phyloP scores from a whole-genome alignment of 2,888 invertebrate species.

The Aricia artaxerxes region DNA sequence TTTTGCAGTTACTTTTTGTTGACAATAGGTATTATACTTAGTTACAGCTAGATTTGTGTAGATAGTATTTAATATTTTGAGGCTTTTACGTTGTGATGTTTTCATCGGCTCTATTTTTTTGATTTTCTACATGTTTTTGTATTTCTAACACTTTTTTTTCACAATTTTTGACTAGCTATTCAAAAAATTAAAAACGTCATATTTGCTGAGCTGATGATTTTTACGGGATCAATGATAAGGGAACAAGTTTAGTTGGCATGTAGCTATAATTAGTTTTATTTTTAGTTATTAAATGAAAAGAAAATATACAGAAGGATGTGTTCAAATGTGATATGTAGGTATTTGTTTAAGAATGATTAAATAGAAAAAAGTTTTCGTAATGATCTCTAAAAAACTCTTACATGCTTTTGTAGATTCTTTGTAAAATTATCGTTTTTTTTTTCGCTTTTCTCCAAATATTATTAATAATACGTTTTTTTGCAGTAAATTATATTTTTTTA shows the following conservation, averaged over 20 bases:
- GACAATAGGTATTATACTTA: not conserved
- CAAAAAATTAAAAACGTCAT: not conserved
- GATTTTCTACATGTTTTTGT: not conserved
- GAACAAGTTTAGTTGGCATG: slow-evolving; percentile 40
- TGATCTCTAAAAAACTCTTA: slow-evolving; percentile 79
- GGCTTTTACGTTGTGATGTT: slow-evolving; percentile 9
- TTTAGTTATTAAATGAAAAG: slow-evolving; percentile 52
- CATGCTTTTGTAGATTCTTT: slow-evolving; percentile 52
- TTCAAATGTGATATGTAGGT: slow-evolving; percentile 79
- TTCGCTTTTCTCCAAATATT: slow-evolving; percentile 8
- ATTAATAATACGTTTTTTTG: slow-evolving; percentile 21
- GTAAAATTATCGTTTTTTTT: slow-evolving; percentile 32
- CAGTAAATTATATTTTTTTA: slow-evolving; percentile 32
- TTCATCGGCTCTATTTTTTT: slow-evolving; percentile 24
- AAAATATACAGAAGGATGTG: slow-evolving; percentile 72
- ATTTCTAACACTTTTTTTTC: slow-evolving; percentile 28
- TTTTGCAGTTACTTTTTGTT: slow-evolving; percentile 39
- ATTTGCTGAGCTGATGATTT: slow-evolving; percentile 35
- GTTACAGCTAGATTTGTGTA: slow-evolving; percentile 9
- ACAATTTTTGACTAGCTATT: slow-evolving; percentile 10
- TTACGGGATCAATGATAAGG: slow-evolving; percentile 53
- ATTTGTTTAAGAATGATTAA: slow-evolving; percentile 71
- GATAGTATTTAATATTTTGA: slow-evolving; percentile 16
- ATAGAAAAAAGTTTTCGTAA: slow-evolving; percentile 73
- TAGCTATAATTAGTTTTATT: slow-evolving; percentile 45